Evolutionary conservation across 2,888 invertebrate genomes (phyloP).

Genomic region (Acronicta psi): DNA sequence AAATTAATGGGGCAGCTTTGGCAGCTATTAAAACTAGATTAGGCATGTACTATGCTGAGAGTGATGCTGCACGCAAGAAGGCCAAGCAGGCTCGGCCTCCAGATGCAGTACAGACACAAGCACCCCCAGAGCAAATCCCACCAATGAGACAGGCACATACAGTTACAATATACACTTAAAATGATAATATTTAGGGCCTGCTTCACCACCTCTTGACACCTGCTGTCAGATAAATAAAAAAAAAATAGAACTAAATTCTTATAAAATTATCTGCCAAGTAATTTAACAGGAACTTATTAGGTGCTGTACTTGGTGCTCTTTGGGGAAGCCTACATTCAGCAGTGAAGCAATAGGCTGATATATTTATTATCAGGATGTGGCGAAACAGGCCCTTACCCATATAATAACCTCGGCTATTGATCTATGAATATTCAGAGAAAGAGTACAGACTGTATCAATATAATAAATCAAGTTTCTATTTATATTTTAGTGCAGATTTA

Average conservation of each 20-base stretch:
- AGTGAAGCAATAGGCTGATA: too few species aligned
- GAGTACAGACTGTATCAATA: neutral
- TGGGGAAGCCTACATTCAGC: too few species aligned
- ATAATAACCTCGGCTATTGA: constrained; percentile 7
- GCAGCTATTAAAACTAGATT: constrained; percentile 87
- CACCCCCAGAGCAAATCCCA: constrained; percentile 71
- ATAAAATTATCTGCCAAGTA: too few species aligned
- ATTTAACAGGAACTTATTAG: too few species aligned
- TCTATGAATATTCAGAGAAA: constrained; percentile 25
- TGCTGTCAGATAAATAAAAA: too few species aligned
- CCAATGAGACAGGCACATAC: constrained; percentile 81
- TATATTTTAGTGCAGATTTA: constrained; percentile 7
- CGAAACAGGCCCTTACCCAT: neutral
- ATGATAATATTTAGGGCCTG: too few species aligned
- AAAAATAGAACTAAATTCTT: too few species aligned
- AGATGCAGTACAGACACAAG: constrained; percentile 74
- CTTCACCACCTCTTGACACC: too few species aligned
- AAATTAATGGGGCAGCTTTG: constrained; percentile 86
- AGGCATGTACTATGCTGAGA: constrained; percentile 87
- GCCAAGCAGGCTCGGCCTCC: constrained; percentile 77
- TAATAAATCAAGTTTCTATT: neutral
- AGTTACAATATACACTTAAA: constrained; percentile 78
- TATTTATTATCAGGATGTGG: too few species aligned
- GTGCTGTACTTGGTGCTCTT: too few species aligned
- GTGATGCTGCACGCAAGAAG: constrained; percentile 85